Evolutionary conservation across 92 coral and sea anemone species (phyloP), one percentile per base, ranked within the genome.

Genomic region (Galaxea fascicularis): DNA sequence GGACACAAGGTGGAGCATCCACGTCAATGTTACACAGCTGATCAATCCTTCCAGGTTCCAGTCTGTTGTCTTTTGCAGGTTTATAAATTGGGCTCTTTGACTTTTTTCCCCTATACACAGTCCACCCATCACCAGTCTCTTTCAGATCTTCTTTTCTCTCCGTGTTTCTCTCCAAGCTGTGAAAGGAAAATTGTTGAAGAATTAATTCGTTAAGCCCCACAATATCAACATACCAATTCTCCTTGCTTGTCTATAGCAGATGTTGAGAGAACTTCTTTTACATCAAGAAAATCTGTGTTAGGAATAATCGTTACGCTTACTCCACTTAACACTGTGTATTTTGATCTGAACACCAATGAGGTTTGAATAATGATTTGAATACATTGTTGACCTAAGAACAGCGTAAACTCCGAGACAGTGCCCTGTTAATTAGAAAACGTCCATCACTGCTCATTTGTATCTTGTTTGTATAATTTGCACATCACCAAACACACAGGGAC

Each of bases 91-190:
- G 41, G 57, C 41, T 81, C 28, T 41, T 81, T 56, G 77, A 56
- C 25, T 69, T 81, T 69, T 57, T 56, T 1, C 45, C 26, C 0
- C 56, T 39, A 17, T 20, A 2, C 7, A 81, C 56, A 4, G 76
- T 70, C 85, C 85, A 81, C 20, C 59, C 77, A 58, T 18, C 46
- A 39, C 8, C 31, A 56, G 3, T 70, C 26, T 31, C 54, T 7
- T 4, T 63, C 5, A 5, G 14, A 21, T 25, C 68, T 27, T 62
- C 64, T 18, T 8, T 39, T 39, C 14, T 44, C 39, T 77, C 82
- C 41, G 44, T 11, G 29, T 8, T 15, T 22, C 70, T 39, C 39
- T 15, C 57, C 31, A 76, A 12, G 31, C 80, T 76, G 31, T 9
- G 21, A 17, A 74, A 53, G 27, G 52, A 16, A 74, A 74, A 76